phyloP scores from a whole-genome alignment of 1,140 invertebrate species.

The Aphelinus atriplicis region DNA sequence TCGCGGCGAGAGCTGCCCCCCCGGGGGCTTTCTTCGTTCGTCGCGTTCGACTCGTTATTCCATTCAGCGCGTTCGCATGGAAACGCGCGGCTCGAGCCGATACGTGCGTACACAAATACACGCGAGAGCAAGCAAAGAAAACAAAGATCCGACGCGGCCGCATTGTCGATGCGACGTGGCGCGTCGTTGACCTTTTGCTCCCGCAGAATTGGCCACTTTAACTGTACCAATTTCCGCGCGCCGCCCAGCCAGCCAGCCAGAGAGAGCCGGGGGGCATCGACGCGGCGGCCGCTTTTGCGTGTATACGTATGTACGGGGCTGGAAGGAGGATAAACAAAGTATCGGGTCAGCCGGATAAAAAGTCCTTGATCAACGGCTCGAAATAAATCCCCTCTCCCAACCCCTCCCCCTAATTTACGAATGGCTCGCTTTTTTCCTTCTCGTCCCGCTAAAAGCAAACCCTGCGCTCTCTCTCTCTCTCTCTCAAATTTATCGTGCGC shows the following conservation, averaged over 20 bases:
- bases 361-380: conserved; percentile 15
- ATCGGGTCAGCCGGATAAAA: conserved; percentile 9
- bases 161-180: not conserved
- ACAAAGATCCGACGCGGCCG: not conserved
- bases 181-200: not conserved
- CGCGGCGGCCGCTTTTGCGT: not conserved
- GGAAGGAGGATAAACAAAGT: conserved; percentile 9
- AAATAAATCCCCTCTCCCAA: conserved; percentile 6
- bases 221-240: not conserved
- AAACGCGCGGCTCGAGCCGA: not conserved
- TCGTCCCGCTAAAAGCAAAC: too few relatives aligned
- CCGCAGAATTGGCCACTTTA: conserved; percentile 5
- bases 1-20: too few relatives aligned
- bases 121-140: not conserved
- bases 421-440: too few relatives aligned
- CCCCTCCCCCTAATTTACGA: conserved; percentile 3
- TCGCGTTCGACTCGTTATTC: too few relatives aligned
- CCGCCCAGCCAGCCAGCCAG: not conserved
- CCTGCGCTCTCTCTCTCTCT: not conserved
- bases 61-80: not conserved
- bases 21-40: too few relatives aligned
- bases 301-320: not conserved
- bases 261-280: not conserved
- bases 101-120: not conserved
- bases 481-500: too few relatives aligned